phyloP scores from a whole-genome alignment of 1,140 invertebrate genomes.

The Temnothorax nylanderi region DNA sequence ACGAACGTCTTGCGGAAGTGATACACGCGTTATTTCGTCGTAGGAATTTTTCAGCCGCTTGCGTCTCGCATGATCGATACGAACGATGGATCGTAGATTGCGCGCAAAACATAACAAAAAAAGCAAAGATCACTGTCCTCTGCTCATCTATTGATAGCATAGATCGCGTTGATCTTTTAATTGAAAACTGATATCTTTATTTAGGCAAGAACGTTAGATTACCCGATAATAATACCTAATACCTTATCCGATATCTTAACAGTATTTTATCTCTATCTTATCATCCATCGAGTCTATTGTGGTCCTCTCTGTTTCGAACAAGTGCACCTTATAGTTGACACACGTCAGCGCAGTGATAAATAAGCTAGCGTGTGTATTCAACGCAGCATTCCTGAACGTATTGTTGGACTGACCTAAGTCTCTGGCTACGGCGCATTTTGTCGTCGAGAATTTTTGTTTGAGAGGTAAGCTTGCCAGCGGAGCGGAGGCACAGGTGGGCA shows the following conservation, averaged over 20 bases:
- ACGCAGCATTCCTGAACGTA: neutral
- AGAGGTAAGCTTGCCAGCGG: conserved; percentile 1
- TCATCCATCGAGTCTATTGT: neutral
- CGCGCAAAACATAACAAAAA: neutral
- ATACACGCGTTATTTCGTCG: neutral
- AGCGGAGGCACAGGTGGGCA: conserved; percentile 27
- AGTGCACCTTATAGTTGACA: neutral
- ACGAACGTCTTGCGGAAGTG: neutral
- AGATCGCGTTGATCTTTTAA: neutral
- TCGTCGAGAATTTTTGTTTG: conserved; percentile 45
- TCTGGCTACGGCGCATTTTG: conserved; percentile 40
- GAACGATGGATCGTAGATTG: neutral
- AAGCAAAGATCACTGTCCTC: neutral
- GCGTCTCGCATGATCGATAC: neutral
- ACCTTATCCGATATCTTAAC: neutral
- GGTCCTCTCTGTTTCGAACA: neutral
- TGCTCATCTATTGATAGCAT: neutral
- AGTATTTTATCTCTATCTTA: conserved; percentile 13
- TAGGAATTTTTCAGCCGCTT: neutral
- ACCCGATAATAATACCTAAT: neutral
- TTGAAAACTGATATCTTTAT: neutral
- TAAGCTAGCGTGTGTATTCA: neutral
- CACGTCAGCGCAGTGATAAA: neutral
- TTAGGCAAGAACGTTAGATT: neutral
- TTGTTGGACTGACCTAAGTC: conserved; percentile 38